These are phyloP conservation scores for Volucella zonaria DNA, from an alignment of 2,888 invertebrate genomes.

Conservation along the genomic window DNA sequence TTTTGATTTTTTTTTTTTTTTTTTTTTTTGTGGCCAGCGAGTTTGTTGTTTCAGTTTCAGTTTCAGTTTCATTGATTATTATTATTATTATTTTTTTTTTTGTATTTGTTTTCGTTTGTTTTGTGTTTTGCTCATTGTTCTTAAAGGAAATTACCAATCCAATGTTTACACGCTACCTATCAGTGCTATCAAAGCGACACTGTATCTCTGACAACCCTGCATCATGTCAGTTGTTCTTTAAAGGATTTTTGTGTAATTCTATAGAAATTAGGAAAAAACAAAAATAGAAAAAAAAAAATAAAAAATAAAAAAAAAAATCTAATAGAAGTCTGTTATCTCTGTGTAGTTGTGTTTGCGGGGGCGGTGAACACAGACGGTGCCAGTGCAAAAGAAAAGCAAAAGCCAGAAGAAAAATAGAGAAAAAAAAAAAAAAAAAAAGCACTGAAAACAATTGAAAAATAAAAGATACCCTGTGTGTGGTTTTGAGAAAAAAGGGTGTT, in stretches of 20 bases:
- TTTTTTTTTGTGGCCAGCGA: conserved; percentile 29
- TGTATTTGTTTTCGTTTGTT: conserved; percentile 5
- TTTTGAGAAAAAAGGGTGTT: background rate
- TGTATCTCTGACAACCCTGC: background rate
- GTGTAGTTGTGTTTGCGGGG: conserved; percentile 1
- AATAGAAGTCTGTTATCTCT: background rate
- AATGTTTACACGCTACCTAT: conserved; percentile 1
- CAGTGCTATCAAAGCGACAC: background rate
- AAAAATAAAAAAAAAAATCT: background rate
- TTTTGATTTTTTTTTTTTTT: conserved; percentile 53
- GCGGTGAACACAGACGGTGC: background rate
- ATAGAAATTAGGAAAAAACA: background rate
- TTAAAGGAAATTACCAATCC: conserved; percentile 15
- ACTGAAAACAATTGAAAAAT: background rate
- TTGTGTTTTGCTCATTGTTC: conserved; percentile 7
- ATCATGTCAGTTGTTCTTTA: background rate
- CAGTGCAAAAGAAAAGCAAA: background rate
- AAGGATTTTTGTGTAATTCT: background rate
- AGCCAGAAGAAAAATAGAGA: too few species aligned
- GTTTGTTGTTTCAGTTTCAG: conserved; percentile 19
- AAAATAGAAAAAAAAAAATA: background rate
- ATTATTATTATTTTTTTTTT: background rate
- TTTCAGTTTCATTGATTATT: background rate
- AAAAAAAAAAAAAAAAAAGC: background rate
- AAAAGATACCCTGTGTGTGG: background rate